Percentiles rank a stretch among this genome's conserved stretches.
phyloP scores from a whole-genome alignment of 2,113 vertebrate species.

The Himantopus leucocephalus region DNA sequence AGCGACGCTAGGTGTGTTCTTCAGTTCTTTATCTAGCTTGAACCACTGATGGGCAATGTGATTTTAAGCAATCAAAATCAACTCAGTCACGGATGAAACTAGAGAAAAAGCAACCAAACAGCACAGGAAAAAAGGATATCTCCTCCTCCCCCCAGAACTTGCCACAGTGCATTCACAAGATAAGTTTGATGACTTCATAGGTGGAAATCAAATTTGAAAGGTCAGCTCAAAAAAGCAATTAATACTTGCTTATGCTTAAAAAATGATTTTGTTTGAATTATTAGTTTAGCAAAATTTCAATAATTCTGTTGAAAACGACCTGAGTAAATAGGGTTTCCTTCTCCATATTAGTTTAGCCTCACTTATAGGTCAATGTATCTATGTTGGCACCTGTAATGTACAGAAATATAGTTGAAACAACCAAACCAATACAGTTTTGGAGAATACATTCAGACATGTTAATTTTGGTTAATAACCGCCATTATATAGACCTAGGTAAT shows the following conservation, averaged over 20 bases:
- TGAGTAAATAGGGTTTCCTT: background rate
- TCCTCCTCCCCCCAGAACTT: background rate
- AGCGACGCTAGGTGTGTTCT: background rate
- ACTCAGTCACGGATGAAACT: background rate
- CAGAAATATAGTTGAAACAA: background rate
- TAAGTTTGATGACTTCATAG: background rate
- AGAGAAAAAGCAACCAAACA: background rate
- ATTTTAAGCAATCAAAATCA: background rate
- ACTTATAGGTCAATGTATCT: fast-evolving
- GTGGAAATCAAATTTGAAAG: background rate
- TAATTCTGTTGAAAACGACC: background rate
- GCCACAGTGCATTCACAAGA: background rate
- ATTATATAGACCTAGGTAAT: background rate
- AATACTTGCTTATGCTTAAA: background rate
- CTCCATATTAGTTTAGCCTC: background rate
- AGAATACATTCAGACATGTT: background rate
- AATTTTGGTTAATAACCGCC: background rate
- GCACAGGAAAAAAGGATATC: no score
- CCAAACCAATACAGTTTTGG: background rate
- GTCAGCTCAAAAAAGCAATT: background rate
- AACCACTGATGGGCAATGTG: background rate
- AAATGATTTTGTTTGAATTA: background rate
- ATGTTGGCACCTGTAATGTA: background rate
- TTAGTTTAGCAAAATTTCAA: background rate
- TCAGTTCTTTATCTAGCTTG: background rate